Evolutionary conservation across 2,888 invertebrate species (phyloP), one percentile per base, ranked within the genome.

Genomic region (Rhabditoides inermis): DNA sequence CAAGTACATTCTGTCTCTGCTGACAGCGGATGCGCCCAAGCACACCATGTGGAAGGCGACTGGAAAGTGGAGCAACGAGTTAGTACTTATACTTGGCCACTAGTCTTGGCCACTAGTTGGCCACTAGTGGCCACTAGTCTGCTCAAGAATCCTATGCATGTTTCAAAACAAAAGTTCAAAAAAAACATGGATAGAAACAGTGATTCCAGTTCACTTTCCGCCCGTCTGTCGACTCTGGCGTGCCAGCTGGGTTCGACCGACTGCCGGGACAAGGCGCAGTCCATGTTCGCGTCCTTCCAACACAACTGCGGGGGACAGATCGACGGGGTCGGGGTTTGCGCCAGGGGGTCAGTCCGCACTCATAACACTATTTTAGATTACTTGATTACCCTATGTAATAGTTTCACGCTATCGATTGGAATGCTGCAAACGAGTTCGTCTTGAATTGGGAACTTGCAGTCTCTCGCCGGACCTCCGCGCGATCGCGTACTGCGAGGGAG

Each of bases 21-120:
- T 32, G 0, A 55, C 55, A 0, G 39, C 40, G 10, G 48, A 50
- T 25, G 55, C 53, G 12, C 40, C 44, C 12, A 32, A 27, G 27
- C 50, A 40, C 4, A 48, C 40, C 23, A 49, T 48, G 37, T 55
- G 35, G 39, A 52, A 26, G 3, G 52, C 47, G 2, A 58, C 50
- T 35, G 50, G 52, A 15, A 46, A 50, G 30, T 58, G 58, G 58
- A 42, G 51, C 2, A 58, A 55, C 22, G 52, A 58, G 56, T 56
- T 12, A 18, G 56, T 25, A 7, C 26, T 39, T 18, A 12, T 28
- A 32, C 26, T 39, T 26, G 7, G n/a, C n/a, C n/a, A n/a, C n/a
- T n/a, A n/a, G n/a, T n/a, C n/a, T n/a, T n/a, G n/a, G n/a, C n/a
- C n/a, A n/a, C n/a, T n/a, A n/a, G n/a, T n/a, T n/a, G n/a, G n/a